Evolutionary conservation across 2,113 vertebrate species (phyloP), one percentile per base, ranked within the genome.

Genomic region (Abramis brama): DNA sequence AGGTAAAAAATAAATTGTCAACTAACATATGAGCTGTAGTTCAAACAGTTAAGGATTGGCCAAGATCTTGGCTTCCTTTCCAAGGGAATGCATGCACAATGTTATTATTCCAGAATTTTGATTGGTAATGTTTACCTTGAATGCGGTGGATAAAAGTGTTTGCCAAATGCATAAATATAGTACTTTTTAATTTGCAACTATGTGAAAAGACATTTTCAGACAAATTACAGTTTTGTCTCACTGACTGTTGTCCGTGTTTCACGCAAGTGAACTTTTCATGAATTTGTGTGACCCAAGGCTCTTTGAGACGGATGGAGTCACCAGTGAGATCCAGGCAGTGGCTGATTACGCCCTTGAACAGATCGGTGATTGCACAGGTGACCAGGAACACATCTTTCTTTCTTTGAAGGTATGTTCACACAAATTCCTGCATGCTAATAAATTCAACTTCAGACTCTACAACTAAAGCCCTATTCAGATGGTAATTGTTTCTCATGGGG

Each of bases 321-420:
- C 94, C 45, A 93, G 94, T 59, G 96, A 96, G 91, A 94, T 99
- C 80, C 52, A 88, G 43, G 92, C 95, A 78, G 94, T 97, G 77
- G 95, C 96, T 36, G 91, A 95, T 59, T 97, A 96, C 91, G 93
- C 97, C 92, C 57, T 89, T 59, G 94, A 95, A 36, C 90, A 96
- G 86, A 92, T 99, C 82, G 94, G 90, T 5, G 96, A 97, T 94
- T 97, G 91, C 96, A 99, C 96, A 12, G 95, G 95, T 43, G 91
- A 96, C 36, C 89, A 95, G 77, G 97, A 98, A 4, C 91, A 94
- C 21, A 95, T 93, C 50, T 98, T 96, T 91, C 88, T 98, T 91
- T 94, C 94, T 7, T 91, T 99, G 78, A 95, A 95, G 94, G 98
- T 99, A 82, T 8, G 90, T 86, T 73, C 39, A 60, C 12, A 75